Percentiles rank a stretch among this genome's conserved stretches.
Conservation (phyloP, 2,113 vertebrate genomes). For the Myocastor coypus region DNA sequence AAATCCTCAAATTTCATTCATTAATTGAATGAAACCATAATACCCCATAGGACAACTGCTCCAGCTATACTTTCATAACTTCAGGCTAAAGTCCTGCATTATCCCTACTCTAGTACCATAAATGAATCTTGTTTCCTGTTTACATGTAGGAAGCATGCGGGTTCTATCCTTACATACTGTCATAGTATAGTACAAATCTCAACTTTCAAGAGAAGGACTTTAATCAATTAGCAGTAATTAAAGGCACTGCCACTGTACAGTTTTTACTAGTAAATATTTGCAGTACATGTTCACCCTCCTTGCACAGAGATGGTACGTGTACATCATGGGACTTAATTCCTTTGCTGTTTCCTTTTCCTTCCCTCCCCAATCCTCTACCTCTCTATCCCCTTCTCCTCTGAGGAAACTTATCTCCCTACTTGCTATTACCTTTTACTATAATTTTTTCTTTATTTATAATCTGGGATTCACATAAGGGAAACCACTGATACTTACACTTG, state of each 20-base stretch:
- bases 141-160: neutral
- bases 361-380: neutral
- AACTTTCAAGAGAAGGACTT: constrained; percentile 23
- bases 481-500: neutral
- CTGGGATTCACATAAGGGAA: neutral
- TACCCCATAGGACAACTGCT: neutral
- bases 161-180: neutral
- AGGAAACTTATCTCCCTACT: neutral
- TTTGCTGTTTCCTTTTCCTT: neutral
- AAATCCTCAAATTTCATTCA: neutral
- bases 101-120: neutral
- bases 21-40: constrained; percentile 5
- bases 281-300: neutral
- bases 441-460: neutral
- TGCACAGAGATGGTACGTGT: neutral
- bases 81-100: neutral
- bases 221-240: neutral
- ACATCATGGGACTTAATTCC: neutral
- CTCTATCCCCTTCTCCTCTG: neutral
- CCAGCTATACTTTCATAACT: neutral
- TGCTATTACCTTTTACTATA: neutral
- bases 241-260: neutral
- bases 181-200: neutral
- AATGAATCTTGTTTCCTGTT: neutral
- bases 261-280: neutral